Conservation (phyloP, 2,888 invertebrate species). For the Amblyjoppa fuscipennis region DNA sequence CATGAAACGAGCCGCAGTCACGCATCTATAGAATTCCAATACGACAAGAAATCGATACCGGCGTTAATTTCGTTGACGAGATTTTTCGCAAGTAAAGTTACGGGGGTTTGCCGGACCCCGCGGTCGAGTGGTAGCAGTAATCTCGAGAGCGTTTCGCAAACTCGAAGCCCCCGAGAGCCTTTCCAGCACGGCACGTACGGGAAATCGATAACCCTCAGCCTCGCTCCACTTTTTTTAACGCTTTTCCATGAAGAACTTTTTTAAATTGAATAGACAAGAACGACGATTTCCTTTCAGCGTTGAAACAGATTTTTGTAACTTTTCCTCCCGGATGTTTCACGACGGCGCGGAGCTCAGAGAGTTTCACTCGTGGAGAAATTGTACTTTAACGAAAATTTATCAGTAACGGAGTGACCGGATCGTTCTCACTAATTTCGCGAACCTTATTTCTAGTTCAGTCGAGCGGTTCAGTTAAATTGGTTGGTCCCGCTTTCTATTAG, state of each 20-base stretch:
- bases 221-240: conserved; percentile 37
- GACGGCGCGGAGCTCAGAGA: background rate
- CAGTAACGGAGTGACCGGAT: background rate
- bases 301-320: conserved; percentile 19
- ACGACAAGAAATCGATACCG: background rate
- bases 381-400: too few relatives aligned
- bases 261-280: conserved; percentile 45
- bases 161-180: conserved; percentile 36
- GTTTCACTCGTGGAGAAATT: background rate
- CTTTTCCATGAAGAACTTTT: conserved; percentile 20
- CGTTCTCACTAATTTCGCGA: background rate
- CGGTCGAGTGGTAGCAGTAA: conserved; percentile 9
- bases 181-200: conserved; percentile 38
- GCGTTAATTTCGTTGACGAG: background rate
- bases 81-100: conserved; percentile 1
- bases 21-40: background rate
- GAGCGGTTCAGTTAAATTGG: conserved; percentile 63
- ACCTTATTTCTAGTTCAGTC: conserved; percentile 30
- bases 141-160: conserved; percentile 33
- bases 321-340: background rate
- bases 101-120: background rate
- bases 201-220: conserved; percentile 54
- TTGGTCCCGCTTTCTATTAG: conserved; percentile 69
- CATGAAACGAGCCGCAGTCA: too few relatives aligned
- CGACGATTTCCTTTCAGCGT: conserved; percentile 33